Conservation (phyloP, 1,140 invertebrate genomes). For the Bombus terrestris region DNA sequence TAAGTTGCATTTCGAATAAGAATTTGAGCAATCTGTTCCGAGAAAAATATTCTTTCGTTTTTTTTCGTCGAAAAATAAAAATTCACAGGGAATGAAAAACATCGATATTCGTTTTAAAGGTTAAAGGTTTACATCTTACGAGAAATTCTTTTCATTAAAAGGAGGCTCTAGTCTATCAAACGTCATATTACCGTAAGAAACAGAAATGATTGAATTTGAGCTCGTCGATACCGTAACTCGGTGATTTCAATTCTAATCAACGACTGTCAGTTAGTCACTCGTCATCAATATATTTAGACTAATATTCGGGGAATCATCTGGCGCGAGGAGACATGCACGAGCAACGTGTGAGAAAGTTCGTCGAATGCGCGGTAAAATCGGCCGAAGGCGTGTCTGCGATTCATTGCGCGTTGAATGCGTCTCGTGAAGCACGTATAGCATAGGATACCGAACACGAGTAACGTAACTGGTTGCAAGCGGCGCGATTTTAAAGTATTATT, state of each 20-base stretch:
- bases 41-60: too few relatives aligned
- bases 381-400: slow-evolving; percentile 35
- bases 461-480: neutral
- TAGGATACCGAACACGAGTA: neutral
- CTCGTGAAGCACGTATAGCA: slow-evolving; percentile 20
- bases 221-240: neutral
- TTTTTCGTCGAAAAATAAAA: too few relatives aligned
- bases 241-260: neutral
- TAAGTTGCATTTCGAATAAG: too few relatives aligned
- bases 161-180: neutral
- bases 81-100: too few relatives aligned
- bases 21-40: too few relatives aligned
- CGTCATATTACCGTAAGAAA: neutral
- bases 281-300: slow-evolving; percentile 30
- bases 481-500: slow-evolving; percentile 24
- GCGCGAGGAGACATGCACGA: slow-evolving; percentile 45
- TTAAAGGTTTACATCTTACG: neutral
- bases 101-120: too few relatives aligned
- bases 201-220: slow-evolving; percentile 14
- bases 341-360: slow-evolving; percentile 61
- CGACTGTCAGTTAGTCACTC: slow-evolving; percentile 13
- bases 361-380: slow-evolving; percentile 47
- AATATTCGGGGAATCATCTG: slow-evolving; percentile 45
- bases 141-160: neutral
- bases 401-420: slow-evolving; percentile 40